These are phyloP conservation scores for Myotis davidii DNA, from an alignment of 2,113 vertebrate species.

Conservation along the genomic window DNA sequence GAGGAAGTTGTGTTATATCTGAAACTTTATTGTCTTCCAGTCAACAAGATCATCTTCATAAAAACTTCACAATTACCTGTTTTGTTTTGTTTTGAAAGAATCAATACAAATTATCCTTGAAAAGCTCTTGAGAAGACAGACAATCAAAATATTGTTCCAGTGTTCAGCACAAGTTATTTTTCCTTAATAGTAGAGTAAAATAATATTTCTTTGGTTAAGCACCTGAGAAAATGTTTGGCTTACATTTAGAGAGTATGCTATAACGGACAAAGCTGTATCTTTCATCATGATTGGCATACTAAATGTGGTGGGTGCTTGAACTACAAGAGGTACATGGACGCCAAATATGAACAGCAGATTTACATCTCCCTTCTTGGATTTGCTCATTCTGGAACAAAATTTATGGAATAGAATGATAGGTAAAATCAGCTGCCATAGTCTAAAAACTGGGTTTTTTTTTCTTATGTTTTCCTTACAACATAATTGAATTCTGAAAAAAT, in stretches of 20 bases:
- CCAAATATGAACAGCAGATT: not conserved
- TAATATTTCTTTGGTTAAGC: not conserved
- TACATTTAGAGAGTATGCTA: not conserved
- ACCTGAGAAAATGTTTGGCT: not conserved
- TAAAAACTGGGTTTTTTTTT: not conserved
- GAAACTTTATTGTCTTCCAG: not conserved
- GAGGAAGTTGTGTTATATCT: not conserved
- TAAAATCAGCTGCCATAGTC: not conserved
- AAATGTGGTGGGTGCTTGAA: conserved; percentile 18
- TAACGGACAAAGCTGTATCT: not conserved
- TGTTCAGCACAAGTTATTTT: not conserved
- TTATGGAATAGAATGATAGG: not conserved
- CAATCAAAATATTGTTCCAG: not conserved
- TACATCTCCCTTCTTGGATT: not conserved
- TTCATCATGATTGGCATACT: not conserved
- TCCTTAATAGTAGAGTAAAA: not conserved
- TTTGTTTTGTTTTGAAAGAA: too few relatives aligned
- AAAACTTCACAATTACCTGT: not conserved
- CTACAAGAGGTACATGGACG: not conserved
- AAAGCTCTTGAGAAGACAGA: not conserved
- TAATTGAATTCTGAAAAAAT: not conserved
- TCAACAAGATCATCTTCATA: not conserved
- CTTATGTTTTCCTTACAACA: not conserved
- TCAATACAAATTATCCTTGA: not conserved
- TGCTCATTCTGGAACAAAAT: not conserved